Evolutionary conservation across 1,140 invertebrate genomes (phyloP), one percentile per base, ranked within the genome.

Genomic region (Bombus haemorrhoidalis): DNA sequence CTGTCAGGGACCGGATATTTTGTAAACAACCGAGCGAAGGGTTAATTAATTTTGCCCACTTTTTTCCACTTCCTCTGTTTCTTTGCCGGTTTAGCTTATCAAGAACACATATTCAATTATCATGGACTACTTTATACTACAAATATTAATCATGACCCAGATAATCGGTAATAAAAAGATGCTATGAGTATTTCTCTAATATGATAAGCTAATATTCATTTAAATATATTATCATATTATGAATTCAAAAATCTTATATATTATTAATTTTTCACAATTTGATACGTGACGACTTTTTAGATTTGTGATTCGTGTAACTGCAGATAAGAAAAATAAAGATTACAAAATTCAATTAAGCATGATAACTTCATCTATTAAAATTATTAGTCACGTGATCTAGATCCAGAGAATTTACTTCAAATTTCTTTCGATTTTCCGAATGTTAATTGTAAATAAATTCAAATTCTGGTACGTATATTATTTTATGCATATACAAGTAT

Each of bases 21-120:
- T 92, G 87, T 92, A 92, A 92, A 92, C 89, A 92, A 91, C 87
- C 81, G 72, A 83, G 83, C 68, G 83, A 90, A 91, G 91, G 89
- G 86, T 91, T 92, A 91, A 93, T 92, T 93, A 91, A 90, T 91
- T 92, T 91, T 81, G 72, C 84, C 82, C 80, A 78, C 83, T 87
- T 72, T 80, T 91, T 89, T 87, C 80, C 89, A 73, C 83, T 89
- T 87, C 89, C 87, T 83, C 81, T 64, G 57, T 64, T 83, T 84
- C 57, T 41, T 81, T 41, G 15, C 18, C 32, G 34, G 68, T 57
- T 25, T 53, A 13, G 12, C 25, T 78, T 77, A 71, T 78, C 64
- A 37, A 62, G 71, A 53, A 66, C n/a, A 25, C 28, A 71, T 53
- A n/a, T 73, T 41, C n/a, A 62, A 18, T 47, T 69, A 25, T 71